phyloP scores from a whole-genome alignment of 1,140 invertebrate species.

The Cecropterus lyciades region DNA sequence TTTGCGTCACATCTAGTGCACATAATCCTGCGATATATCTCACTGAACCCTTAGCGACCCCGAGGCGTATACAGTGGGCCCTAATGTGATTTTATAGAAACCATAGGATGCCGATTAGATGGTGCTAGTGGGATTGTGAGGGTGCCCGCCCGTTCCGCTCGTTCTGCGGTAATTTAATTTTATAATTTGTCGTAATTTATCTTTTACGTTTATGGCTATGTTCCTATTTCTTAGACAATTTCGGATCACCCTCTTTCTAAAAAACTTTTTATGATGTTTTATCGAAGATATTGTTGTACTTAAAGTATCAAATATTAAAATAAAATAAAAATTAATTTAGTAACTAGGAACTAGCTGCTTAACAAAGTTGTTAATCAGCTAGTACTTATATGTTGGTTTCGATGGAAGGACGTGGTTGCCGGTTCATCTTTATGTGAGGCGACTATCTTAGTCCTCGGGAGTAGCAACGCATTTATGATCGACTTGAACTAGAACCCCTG shows the following conservation, averaged over 20 bases:
- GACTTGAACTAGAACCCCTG: too few species aligned
- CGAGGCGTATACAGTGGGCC: constrained; percentile 63
- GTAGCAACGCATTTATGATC: too few species aligned
- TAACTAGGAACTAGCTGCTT: too few species aligned
- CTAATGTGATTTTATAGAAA: constrained; percentile 80
- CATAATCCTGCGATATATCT: constrained; percentile 38
- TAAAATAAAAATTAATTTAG: too few species aligned
- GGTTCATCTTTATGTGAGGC: too few species aligned
- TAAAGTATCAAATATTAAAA: too few species aligned
- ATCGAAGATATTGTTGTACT: too few species aligned
- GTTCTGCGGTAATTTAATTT: constrained; percentile 64
- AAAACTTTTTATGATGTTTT: not conserved
- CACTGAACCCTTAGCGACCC: constrained; percentile 51
- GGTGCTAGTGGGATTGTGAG: constrained; percentile 58
- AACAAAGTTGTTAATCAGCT: too few species aligned
- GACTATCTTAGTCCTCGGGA: too few species aligned
- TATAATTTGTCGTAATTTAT: constrained; percentile 49
- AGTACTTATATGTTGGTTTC: too few species aligned
- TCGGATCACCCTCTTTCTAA: too few species aligned
- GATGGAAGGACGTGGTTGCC: too few species aligned
- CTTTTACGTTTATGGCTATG: constrained; percentile 13
- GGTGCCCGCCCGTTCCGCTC: constrained; percentile 42
- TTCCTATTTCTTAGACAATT: not conserved
- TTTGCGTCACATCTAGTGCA: constrained; percentile 41
- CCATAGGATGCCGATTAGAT: constrained; percentile 80